Evolutionary conservation across 2,888 invertebrate species (phyloP), one percentile per base, ranked within the genome.

Genomic region (Xylota sylvarum): DNA sequence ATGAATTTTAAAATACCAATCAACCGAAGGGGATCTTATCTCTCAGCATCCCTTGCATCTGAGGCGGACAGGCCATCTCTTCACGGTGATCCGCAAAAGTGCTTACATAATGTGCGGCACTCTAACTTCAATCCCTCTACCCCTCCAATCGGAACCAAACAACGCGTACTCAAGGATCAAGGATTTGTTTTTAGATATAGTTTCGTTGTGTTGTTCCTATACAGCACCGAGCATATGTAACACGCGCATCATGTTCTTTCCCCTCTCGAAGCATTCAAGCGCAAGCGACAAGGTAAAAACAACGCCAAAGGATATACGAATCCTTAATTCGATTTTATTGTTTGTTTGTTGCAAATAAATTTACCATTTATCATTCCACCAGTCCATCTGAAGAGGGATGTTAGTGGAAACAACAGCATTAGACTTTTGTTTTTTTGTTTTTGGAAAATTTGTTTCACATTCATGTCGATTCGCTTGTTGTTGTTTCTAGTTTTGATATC

Each of bases 281-380:
- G 58, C 60, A 55, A 69, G 27, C 37, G 58, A 78, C 77, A 35
- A 72, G 76, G 70, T 67, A 73, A 78, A 81, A 77, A 85, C 80
- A 80, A 82, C 82, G 77, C 86, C 78, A 76, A 86, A 81, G 78
- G 86, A 86, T 82, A 65, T 65, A 48, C 30, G 40, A 72, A 77
- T 81, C 86, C 81, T 86, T 86, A 86, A 86, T 86, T 86, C 86
- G 81, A 86, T 82, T 86, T 86, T 85, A 85, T 85, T 86, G 86
- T 86, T 86, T 86, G 86, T 86, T 86, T 86, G 86, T 86, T 86
- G 81, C 86, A 86, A 86, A 86, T 86, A 86, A 86, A 86, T 86
- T 86, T 77, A 86, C 81, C 81, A 82, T 86, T 86, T 78, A 86
- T 86, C 86, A 86, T 82, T 67, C 37, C 64, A 73, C 67, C 72